Evolutionary conservation across 1,140 invertebrate genomes (phyloP), one percentile per base, ranked within the genome.

Genomic region (Bombus turneri): DNA sequence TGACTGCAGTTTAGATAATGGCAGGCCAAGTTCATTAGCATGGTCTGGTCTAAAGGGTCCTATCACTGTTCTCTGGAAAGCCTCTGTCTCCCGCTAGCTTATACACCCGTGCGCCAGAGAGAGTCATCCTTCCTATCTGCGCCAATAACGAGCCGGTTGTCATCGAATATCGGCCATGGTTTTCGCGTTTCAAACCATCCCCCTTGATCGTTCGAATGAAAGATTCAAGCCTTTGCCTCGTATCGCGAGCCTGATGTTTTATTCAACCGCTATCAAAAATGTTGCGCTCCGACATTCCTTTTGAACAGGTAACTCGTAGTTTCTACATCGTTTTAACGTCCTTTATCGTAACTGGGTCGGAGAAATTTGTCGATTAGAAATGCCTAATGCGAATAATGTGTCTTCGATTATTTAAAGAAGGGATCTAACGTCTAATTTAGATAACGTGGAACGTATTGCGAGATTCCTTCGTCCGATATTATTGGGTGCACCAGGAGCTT

Each of bases 11-110:
- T 93, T 88, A 92, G 92, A 93, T 93, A 93, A 93, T 92, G 91
- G 92, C 88, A 90, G 90, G 88, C 87, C 90, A 91, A 91, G 92
- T 92, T 93, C 93, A 93, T 93, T 93, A 93, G 92, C 92, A 93
- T 92, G 89, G 87, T 88, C 88, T 85, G 87, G 72, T 87, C 86
- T 86, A 83, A 87, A 89, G 88, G 73, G 86, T 91, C 84, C 83
- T 87, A 89, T 88, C 89, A 86, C 85, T 81, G 83, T 85, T 82
- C 71, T 81, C 85, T 81, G 86, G 71, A 64, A 88, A 89, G 75
- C 74, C 41, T 71, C 77, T 57, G 57, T 59, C 69, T 53, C 64
- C 53, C 37, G 57, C 64, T 62, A 59, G 85, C 78, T 85, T 83
- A 68, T 85, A 71, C 73, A 34, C 39, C 80, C 59, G 47, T n/a